phyloP scores from a whole-genome alignment of 2,888 invertebrate species.

The Euzetes globulus region DNA sequence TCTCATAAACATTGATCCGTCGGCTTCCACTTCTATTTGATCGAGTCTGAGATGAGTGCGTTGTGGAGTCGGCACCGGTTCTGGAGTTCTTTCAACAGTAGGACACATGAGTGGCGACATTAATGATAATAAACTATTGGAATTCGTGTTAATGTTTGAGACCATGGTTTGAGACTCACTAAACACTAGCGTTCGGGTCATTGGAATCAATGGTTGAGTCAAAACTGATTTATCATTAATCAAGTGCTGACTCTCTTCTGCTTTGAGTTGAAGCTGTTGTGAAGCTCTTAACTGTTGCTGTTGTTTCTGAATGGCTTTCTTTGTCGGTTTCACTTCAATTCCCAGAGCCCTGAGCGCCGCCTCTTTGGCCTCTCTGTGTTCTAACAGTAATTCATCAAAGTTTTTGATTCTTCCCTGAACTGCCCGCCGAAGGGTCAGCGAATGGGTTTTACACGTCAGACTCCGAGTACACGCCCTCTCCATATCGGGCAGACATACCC shows the following conservation, averaged over 20 bases:
- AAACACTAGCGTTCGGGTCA: not conserved
- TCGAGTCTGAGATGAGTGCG: not conserved
- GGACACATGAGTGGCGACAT: not conserved
- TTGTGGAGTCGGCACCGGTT: not conserved
- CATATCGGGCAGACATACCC: constrained; percentile 60
- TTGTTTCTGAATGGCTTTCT: constrained; percentile 29
- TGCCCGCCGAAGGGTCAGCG: constrained; percentile 61
- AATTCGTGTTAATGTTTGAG: not conserved
- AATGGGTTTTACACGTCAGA: constrained; percentile 59
- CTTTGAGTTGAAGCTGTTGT: not conserved
- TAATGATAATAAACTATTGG: not conserved
- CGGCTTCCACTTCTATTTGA: not conserved
- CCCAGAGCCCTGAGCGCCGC: constrained; percentile 40
- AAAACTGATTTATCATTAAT: constrained; percentile 5
- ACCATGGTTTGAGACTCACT: not conserved
- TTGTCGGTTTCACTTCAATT: constrained; percentile 34
- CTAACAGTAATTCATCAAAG: constrained; percentile 66
- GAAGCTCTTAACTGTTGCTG: constrained; percentile 13
- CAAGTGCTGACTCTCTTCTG: not conserved
- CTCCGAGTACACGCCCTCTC: constrained; percentile 69
- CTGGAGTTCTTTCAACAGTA: not conserved
- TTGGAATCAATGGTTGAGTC: not conserved
- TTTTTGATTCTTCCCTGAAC: constrained; percentile 64
- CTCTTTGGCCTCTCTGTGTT: constrained; percentile 62
- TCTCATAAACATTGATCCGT: constrained; percentile 20